Percentiles rank a stretch among this genome's conserved stretches.
Evolutionary conservation across 2,113 vertebrate species (phyloP).

Genomic region (Myrmophylax atrothorax): DNA sequence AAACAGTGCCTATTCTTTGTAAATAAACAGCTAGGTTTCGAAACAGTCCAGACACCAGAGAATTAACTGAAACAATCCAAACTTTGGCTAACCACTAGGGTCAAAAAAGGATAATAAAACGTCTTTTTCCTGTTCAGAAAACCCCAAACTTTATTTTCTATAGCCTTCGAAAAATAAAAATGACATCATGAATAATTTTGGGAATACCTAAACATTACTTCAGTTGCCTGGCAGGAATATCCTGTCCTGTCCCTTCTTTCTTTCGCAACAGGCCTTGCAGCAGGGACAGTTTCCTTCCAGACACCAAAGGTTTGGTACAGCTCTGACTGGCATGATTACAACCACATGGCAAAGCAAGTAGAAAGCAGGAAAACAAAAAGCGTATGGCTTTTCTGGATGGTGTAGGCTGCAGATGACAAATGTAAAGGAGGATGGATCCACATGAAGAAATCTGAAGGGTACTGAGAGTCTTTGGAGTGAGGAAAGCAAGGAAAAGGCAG

Average conservation of each 20-base stretch:
- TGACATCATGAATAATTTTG: neutral
- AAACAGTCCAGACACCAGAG: neutral
- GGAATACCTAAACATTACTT: constrained; percentile 3
- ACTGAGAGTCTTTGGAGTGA: neutral
- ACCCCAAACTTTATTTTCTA: constrained; percentile 1
- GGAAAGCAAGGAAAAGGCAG: neutral
- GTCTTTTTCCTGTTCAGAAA: constrained; percentile 16
- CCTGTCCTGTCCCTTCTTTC: neutral
- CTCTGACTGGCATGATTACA: neutral
- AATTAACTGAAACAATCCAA: constrained; percentile 19
- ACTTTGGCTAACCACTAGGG: neutral
- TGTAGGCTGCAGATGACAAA: neutral
- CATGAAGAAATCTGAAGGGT: neutral
- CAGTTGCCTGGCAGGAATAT: neutral
- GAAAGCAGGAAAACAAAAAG: neutral
- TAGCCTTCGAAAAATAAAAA: constrained; percentile 15
- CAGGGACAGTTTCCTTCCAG: neutral
- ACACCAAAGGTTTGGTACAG: neutral
- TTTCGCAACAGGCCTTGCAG: neutral
- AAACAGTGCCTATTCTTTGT: neutral
- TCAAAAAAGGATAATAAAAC: constrained; percentile 40
- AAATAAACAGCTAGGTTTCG: constrained; percentile 26
- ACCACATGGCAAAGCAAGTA: neutral
- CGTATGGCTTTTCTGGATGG: neutral
- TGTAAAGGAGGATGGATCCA: neutral